A percentile compares a stretch with the other conserved stretches of the same genome.
Conservation (phyloP, 2,888 invertebrate species). For the Synanthedon andrenaeformis region DNA sequence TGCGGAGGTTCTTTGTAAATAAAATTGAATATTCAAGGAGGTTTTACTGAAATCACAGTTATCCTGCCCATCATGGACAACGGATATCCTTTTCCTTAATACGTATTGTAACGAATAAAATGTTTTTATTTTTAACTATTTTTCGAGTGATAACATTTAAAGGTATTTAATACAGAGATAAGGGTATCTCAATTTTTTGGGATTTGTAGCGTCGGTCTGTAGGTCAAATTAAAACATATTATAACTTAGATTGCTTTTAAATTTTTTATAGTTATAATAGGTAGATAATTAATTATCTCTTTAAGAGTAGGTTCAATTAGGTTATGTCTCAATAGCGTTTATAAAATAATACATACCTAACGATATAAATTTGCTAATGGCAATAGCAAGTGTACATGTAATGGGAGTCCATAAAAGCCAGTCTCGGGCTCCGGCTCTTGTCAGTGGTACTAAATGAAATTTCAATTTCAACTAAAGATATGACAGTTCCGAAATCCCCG, state of each 20-base stretch:
- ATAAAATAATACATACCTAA: no score
- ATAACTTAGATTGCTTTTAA: no score
- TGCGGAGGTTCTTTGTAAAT: slow-evolving; percentile 49
- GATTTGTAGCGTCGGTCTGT: no score
- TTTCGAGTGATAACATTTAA: no score
- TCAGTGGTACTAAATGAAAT: slow-evolving; percentile 40
- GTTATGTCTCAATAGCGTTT: no score
- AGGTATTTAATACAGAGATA: no score
- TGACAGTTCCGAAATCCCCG: slow-evolving; percentile 6
- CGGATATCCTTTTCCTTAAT: slow-evolving; percentile 14
- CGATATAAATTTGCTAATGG: not conserved
- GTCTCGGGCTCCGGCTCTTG: slow-evolving; percentile 18
- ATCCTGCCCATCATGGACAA: slow-evolving; percentile 34
- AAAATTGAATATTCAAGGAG: slow-evolving; percentile 66
- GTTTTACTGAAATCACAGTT: slow-evolving; percentile 55
- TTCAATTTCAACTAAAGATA: slow-evolving; percentile 15
- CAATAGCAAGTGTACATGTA: slow-evolving; percentile 15
- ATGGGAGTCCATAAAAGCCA: slow-evolving; percentile 9
- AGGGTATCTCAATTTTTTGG: no score
- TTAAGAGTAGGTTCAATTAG: no score
- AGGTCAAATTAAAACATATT: no score
- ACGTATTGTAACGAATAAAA: slow-evolving; percentile 13
- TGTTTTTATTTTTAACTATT: no score
- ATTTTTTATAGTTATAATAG: no score
- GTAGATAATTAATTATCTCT: no score